Percentiles rank a stretch among this genome's conserved stretches.
phyloP scores from a whole-genome alignment of 2,888 invertebrate genomes.

The Patella pellucida region DNA sequence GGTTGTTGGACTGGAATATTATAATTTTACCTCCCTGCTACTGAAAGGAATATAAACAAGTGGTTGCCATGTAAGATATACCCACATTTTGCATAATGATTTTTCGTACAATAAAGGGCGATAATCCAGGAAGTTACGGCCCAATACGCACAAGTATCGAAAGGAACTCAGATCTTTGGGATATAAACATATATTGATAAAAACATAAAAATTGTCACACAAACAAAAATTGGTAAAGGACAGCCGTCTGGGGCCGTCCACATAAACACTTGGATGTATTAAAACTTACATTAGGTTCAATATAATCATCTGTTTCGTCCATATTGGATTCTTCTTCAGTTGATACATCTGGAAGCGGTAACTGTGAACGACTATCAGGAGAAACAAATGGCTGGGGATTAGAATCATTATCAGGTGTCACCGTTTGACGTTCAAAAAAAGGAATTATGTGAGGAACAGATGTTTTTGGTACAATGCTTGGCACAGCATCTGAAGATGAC shows the following conservation, averaged over 20 bases:
- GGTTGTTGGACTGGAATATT: background rate
- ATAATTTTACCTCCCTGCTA: background rate
- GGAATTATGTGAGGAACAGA: background rate
- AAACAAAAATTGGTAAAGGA: too few species aligned
- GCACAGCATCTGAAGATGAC: background rate
- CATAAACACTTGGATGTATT: too few species aligned
- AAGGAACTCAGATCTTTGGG: background rate
- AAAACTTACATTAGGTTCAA: conserved; percentile 27
- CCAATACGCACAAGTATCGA: background rate
- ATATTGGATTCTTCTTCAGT: conserved; percentile 33
- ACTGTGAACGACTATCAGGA: background rate
- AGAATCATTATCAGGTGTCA: background rate
- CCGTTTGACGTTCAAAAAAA: conserved; percentile 1
- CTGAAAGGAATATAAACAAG: background rate
- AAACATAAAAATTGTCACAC: too few species aligned
- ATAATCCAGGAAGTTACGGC: background rate
- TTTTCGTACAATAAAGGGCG: too few species aligned
- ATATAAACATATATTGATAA: background rate
- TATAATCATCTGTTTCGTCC: conserved; percentile 39
- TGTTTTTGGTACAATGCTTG: conserved; percentile 3
- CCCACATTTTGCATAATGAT: too few species aligned
- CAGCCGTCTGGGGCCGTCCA: too few species aligned
- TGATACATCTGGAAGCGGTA: conserved; percentile 22
- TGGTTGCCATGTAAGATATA: too few species aligned
- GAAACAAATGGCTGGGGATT: conserved; percentile 5